These are phyloP conservation scores for Vireo altiloquus DNA, from an alignment of 2,113 vertebrate genomes.

Conservation along the genomic window DNA sequence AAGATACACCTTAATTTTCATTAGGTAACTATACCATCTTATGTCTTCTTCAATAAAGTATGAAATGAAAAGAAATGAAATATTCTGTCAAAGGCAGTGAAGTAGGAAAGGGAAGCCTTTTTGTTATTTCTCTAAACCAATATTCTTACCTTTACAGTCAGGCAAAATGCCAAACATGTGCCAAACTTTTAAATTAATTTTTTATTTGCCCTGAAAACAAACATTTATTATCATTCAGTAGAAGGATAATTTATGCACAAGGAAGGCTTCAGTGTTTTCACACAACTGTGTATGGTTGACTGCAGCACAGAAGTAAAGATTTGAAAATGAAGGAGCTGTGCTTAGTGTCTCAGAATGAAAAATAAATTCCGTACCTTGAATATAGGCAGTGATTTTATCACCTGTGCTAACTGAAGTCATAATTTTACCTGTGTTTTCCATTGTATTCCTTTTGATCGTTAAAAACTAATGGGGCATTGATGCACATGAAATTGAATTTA, in stretches of 20 bases:
- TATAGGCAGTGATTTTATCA: conserved; percentile 42
- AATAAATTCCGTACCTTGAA: not conserved
- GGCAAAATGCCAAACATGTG: not conserved
- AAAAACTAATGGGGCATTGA: not conserved
- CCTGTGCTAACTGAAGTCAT: not conserved
- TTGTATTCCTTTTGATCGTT: not conserved
- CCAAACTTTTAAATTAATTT: conserved; percentile 25
- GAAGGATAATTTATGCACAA: not conserved
- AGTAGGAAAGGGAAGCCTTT: not conserved
- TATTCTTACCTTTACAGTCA: not conserved
- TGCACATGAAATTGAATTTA: not conserved
- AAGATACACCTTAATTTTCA: not conserved
- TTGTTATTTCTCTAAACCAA: not conserved
- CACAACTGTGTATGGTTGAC: conserved; percentile 19
- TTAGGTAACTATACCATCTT: not conserved
- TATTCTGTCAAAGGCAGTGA: not conserved
- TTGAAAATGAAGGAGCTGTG: not conserved
- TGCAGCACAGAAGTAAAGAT: conserved; percentile 29
- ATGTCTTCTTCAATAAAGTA: not conserved
- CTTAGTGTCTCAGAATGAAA: not conserved
- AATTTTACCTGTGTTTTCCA: conserved; percentile 22
- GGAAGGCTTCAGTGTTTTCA: conserved; percentile 26
- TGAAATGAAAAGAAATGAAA: not conserved
- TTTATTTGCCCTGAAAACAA: not conserved
- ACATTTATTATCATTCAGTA: not conserved